Evolutionary conservation across 2,113 vertebrate species (phyloP).

Genomic region (Hemicordylus capensis): DNA sequence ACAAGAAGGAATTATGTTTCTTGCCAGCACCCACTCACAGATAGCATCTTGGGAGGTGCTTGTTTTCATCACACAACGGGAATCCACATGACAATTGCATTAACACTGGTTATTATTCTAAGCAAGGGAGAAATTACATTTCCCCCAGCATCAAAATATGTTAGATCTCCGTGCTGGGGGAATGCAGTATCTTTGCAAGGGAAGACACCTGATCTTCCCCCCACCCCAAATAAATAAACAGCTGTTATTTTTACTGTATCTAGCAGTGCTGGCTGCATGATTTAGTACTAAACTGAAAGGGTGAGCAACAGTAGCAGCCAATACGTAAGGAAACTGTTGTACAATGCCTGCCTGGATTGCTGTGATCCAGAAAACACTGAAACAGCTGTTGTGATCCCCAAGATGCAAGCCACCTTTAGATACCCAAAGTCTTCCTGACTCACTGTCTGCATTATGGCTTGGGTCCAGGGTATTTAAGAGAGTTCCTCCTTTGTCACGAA

Average conservation of each 20-base stretch:
- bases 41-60: background rate
- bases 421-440: conserved; percentile 27
- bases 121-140: background rate
- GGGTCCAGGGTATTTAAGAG: no score
- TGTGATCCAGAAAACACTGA: background rate
- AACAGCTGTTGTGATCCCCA: background rate
- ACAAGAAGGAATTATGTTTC: no score
- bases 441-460: background rate
- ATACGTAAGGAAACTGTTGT: no score
- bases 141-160: background rate
- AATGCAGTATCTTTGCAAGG: background rate
- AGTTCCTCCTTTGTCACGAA: no score
- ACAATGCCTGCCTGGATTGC: background rate
- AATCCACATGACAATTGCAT: background rate
- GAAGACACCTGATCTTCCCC: background rate
- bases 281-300: background rate
- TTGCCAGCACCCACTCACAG: background rate
- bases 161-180: background rate
- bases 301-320: background rate
- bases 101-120: background rate
- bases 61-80: background rate
- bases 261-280: background rate
- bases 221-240: no score
- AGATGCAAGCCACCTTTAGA: conserved; percentile 24
- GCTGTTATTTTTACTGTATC: background rate